Base-by-base conservation (phyloP, 2,888 invertebrate genomes). In the Myathropa florea region DNA sequence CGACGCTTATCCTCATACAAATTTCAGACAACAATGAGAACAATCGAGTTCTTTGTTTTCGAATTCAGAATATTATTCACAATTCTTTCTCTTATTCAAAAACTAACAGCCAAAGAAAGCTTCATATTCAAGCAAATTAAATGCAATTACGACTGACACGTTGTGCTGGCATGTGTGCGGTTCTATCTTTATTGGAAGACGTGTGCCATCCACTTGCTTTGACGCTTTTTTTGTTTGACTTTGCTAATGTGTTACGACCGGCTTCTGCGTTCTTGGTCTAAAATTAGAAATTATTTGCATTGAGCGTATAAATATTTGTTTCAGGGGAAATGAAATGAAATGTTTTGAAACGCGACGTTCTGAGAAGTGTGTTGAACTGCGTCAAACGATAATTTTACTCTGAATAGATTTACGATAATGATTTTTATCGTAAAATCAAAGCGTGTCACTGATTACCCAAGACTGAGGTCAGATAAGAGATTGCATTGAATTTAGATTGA, bases 211-310 rank as follows among this genome's bases (percentile, higher is more conserved):
- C 28, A 10, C 7, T 7, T n/a, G 36, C 0, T 59, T 70, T 57
- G 21, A 14, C 33, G 30, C 14, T 39, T n/a, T 39, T n/a, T 46
- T 46, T 18, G 46, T 18, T 33, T 24, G 7, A 6, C 36, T 60
- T 60, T 46, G 28, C 33, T 6, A 55, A 12, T 21, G 9, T 18
- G 33, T 55, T 55, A 1, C 24, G 26, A 24, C 24, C 24, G 18
- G 26, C 39, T 39, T 24, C 60, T 39, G 46, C 71, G 60, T 46
- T 60, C 46, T 28, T 60, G 39, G 24, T 46, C 60, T 71, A 71
- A 39, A 55, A 39, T 71, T 60, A 71, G 60, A 71, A 18, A 26
- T 39, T 24, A 12, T 60, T 12, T 10, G 18, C 21, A 28, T 46
- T 71, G 60, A 26, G 18, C 14, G 21, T 6, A 59, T 36, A 46